These are phyloP conservation scores for Otus sunia DNA, from an alignment of 2,113 vertebrate species.

Conservation along the genomic window DNA sequence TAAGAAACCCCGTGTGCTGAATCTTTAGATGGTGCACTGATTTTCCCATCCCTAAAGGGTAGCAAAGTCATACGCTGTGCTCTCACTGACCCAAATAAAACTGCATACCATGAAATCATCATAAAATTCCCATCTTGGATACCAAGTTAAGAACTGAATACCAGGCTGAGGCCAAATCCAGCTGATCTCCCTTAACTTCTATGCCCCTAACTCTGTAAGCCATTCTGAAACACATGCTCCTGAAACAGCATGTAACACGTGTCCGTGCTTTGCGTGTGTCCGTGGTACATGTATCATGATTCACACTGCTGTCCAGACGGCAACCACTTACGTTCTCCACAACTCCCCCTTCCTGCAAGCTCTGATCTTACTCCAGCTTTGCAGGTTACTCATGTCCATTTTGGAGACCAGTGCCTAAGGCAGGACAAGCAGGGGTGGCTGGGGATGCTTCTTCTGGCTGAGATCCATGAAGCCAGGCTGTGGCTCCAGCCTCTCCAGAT, in stretches of 20 bases:
- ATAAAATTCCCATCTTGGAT: not conserved
- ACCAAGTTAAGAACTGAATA: not conserved
- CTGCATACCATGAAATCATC: not conserved
- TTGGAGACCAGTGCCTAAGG: not conserved
- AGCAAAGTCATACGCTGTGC: conserved; percentile 2
- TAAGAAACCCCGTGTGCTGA: conserved; percentile 24
- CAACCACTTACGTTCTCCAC: not conserved
- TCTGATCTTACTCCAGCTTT: not conserved
- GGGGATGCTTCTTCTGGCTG: not conserved
- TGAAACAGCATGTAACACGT: not conserved
- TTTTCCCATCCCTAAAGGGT: conserved; percentile 20
- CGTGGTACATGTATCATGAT: fast-evolving
- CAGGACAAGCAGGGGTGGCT: not conserved
- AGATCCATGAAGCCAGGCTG: not conserved
- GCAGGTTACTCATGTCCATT: not conserved
- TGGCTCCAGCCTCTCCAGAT: not conserved
- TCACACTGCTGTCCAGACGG: not conserved
- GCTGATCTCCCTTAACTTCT: not conserved
- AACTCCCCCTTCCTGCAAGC: not conserved
- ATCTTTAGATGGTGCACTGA: conserved; percentile 35
- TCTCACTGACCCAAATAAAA: conserved; percentile 59
- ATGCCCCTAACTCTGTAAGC: not conserved
- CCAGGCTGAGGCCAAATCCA: not conserved
- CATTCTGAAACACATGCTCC: not conserved
- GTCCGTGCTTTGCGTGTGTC: not conserved